These are phyloP conservation scores for Drosophila leontia DNA, from an alignment of 1,140 invertebrate species.

Conservation along the genomic window DNA sequence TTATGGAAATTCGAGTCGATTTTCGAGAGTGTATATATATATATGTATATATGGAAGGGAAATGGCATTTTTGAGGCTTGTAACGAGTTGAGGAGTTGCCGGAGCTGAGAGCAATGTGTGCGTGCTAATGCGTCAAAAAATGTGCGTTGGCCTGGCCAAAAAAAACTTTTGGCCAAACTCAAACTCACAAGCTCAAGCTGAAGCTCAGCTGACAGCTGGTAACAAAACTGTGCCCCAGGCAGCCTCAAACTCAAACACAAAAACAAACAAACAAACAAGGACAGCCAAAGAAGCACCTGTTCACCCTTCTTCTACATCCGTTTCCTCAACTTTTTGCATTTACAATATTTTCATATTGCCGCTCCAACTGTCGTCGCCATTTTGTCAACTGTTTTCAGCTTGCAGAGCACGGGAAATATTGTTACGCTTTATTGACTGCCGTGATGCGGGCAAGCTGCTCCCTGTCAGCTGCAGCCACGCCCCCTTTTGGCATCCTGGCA, in stretches of 20 bases:
- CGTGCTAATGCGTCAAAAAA: conserved; percentile 77
- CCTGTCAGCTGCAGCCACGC: conserved; percentile 56
- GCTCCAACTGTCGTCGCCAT: conserved; percentile 65
- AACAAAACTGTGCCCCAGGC: conserved; percentile 39
- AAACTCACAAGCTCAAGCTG: conserved; percentile 23
- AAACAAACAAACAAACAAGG: conserved; percentile 30
- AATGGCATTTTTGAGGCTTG: conserved; percentile 79
- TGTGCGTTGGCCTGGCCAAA: conserved; percentile 66
- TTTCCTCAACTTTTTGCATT: conserved; percentile 46
- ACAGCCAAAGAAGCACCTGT: conserved; percentile 4
- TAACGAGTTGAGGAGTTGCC: conserved; percentile 66
- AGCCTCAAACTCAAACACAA: conserved; percentile 32
- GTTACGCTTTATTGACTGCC: conserved; percentile 58
- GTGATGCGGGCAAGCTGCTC: conserved; percentile 54
- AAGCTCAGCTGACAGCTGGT: conserved; percentile 51
- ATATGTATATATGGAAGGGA: conserved; percentile 48
- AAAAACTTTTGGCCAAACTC: conserved; percentile 48
- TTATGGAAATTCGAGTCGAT: conserved; percentile 83
- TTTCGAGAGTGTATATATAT: conserved; percentile 45
- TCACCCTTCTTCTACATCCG: conserved; percentile 22
- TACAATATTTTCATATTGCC: conserved; percentile 70
- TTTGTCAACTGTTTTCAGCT: conserved; percentile 73
- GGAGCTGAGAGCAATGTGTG: conserved; percentile 13
- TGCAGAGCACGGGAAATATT: conserved; percentile 45
- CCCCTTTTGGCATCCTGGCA: conserved; percentile 26